Base-by-base conservation (phyloP, 2,888 invertebrate genomes). In the Hemicrepidius hirtus region DNA sequence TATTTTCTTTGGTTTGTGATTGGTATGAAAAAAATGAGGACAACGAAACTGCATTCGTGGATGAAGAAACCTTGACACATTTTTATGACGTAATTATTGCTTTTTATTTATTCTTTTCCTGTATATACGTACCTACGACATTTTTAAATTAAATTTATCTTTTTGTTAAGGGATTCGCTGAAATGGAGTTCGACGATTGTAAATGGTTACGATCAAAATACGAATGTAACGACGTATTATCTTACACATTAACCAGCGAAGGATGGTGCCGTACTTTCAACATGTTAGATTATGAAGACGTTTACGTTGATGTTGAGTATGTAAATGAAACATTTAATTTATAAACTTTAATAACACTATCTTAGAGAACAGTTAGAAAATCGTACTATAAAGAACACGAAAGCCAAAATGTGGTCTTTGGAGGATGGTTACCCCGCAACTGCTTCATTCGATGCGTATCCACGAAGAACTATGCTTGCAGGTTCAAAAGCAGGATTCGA, bases 231-330 rank as follows among this genome's bases (percentile, higher is more conserved):
- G n/a, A 20, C 3, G 5, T 35, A 3, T 21, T 60, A n/a, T n/a
- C 32, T 0, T 90, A 91, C 1, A 89, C 91, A 62, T 78, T 93
- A 53, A 93, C 93, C 0, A 93, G 93, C 78, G 93, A 93, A 82
- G 93, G 93, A 0, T 86, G 91, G 6, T 93, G 93, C 79, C 92
- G 90, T 75, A 91, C 92, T 1, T 93, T 93, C 79, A 93, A 93
- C 78, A 91, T 91, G 59, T 82, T 93, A 63, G 88, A 89, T 55
- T 86, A 88, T 3, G 85, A 87, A 0, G 90, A 92, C 76, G 85
- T 92, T 7, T 60, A 60, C n/a, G 7, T 20, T 0, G 0, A 41
- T 13, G 40, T 40, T 2, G 37, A 20, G 59, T 59, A 37, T 4
- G n/a, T 53, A 53, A 35, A 18, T 0, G 20, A 12, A 32, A 57